These are phyloP conservation scores for Pyrgus malvae DNA, from an alignment of 2,888 invertebrate genomes.

Conservation along the genomic window DNA sequence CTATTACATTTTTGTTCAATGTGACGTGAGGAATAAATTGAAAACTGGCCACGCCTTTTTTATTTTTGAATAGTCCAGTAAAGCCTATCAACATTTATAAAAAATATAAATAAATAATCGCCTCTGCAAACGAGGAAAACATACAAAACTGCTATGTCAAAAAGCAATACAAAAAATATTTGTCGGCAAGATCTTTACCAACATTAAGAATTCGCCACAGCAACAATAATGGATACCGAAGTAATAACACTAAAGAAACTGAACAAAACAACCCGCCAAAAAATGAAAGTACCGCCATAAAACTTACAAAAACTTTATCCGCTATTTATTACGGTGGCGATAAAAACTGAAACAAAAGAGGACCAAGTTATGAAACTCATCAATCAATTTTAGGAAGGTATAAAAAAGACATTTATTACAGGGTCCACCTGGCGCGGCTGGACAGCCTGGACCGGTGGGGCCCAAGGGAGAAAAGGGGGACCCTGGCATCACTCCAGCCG, in stretches of 20 bases:
- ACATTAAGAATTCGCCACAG: too few species aligned
- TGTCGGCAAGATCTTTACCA: too few species aligned
- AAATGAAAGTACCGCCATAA: conserved; percentile 2
- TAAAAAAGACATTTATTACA: conserved; percentile 33
- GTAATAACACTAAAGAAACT: not conserved
- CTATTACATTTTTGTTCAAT: too few species aligned
- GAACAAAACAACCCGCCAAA: conserved; percentile 8
- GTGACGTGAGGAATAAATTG: too few species aligned
- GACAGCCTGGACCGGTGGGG: conserved; percentile 82
- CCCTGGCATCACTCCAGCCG: conserved; percentile 61
- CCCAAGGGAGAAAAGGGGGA: conserved; percentile 90
- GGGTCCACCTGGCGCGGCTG: conserved; percentile 88
- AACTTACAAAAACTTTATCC: conserved; percentile 1
- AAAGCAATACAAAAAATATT: too few species aligned
- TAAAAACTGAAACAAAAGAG: conserved; percentile 15
- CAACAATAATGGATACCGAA: too few species aligned
- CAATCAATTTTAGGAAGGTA: conserved; percentile 20
- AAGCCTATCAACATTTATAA: too few species aligned
- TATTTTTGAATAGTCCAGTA: too few species aligned
- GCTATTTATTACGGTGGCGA: conserved; percentile 5
- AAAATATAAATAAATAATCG: too few species aligned
- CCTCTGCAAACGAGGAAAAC: too few species aligned
- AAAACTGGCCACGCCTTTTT: too few species aligned
- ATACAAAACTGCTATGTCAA: too few species aligned
- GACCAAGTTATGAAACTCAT: conserved; percentile 19